phyloP scores from a whole-genome alignment of 2,797 vertebrate species.

The Falco cherrug region DNA sequence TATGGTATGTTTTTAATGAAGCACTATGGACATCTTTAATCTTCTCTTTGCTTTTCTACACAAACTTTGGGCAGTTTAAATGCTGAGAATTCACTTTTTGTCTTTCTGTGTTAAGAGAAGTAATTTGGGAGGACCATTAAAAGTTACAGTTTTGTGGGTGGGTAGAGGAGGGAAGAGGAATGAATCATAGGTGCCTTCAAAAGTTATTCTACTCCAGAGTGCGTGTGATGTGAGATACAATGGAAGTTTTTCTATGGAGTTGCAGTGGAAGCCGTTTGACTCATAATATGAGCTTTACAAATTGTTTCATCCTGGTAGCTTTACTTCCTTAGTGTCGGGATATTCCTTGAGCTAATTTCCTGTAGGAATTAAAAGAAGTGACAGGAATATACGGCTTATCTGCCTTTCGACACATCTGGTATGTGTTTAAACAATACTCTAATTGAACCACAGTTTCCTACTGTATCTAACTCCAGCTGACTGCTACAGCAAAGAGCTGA shows the following conservation, averaged over 20 bases:
- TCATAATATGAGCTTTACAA: not conserved
- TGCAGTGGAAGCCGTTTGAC: not conserved
- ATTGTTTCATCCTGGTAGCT: not conserved
- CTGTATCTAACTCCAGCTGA: not conserved
- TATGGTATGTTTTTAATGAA: not conserved
- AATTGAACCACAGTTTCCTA: fast-evolving
- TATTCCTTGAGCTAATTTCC: not conserved
- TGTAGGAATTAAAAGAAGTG: not conserved
- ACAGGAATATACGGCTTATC: fast-evolving
- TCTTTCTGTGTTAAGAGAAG: not conserved
- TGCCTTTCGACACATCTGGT: not conserved
- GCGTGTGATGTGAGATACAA: not conserved
- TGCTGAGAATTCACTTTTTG: not conserved
- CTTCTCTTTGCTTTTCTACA: not conserved
- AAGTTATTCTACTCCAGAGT: not conserved
- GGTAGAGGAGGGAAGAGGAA: not conserved
- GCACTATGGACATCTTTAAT: not conserved
- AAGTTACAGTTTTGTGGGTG: not conserved
- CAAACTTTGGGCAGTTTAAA: not conserved
- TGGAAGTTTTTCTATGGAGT: not conserved
- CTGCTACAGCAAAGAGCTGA: not conserved
- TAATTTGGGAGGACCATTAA: not conserved
- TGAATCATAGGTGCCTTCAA: constrained; percentile 25
- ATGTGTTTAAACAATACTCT: not conserved
- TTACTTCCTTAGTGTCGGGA: not conserved